These are phyloP conservation scores for Bungarus multicinctus DNA, from an alignment of 2,113 vertebrate species.

Conservation along the genomic window DNA sequence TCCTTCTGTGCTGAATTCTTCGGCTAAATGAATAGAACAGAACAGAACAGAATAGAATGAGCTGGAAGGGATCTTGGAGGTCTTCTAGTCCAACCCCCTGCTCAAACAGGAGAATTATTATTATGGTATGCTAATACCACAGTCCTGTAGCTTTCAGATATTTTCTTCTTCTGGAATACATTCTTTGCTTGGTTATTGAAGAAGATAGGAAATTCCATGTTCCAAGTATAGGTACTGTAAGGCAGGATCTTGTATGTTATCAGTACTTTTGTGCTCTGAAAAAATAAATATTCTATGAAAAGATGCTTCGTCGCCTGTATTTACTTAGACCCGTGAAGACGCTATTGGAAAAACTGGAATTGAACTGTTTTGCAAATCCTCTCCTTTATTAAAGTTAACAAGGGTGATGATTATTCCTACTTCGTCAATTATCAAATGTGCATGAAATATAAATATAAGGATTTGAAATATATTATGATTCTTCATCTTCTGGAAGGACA, in stretches of 20 bases:
- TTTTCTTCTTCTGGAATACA: no score
- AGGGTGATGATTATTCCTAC: background rate
- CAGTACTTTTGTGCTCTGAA: background rate
- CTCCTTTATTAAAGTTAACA: background rate
- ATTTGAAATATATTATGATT: background rate
- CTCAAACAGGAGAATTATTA: no score
- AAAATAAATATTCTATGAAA: background rate
- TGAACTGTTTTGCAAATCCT: background rate
- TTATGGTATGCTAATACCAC: background rate
- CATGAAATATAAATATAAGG: background rate
- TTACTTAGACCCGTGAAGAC: background rate
- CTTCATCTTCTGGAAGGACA: background rate
- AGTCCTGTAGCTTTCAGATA: background rate
- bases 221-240: background rate
- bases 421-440: accelerated
- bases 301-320: background rate
- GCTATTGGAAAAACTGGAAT: background rate
- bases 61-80: no score
- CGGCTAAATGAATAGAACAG: background rate
- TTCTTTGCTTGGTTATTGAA: background rate
- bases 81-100: no score
- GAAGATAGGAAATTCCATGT: background rate
- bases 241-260: background rate
- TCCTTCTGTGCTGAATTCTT: background rate
- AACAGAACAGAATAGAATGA: no score